phyloP scores from a whole-genome alignment of 1,140 invertebrate species.

The Heliothis virescens region DNA sequence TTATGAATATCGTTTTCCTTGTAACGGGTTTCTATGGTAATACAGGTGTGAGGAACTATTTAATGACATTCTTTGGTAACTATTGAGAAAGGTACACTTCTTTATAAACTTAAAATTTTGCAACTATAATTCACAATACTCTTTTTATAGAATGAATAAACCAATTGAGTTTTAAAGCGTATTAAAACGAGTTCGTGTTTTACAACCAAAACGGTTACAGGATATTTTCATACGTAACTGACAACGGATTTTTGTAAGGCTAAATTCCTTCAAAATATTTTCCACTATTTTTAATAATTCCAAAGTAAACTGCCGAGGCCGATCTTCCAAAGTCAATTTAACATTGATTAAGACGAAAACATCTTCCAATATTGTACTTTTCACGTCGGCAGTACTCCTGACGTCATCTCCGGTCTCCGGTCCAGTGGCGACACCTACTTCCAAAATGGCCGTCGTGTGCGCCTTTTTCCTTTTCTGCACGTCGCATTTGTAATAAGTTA shows the following conservation, averaged over 20 bases:
- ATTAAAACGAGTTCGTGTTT: too few relatives aligned
- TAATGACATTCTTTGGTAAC: too few relatives aligned
- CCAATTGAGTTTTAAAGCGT: too few relatives aligned
- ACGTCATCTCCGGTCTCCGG: conserved; percentile 42
- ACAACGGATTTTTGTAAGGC: too few relatives aligned
- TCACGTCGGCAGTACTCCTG: background rate
- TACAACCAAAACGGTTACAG: too few relatives aligned
- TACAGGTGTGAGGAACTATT: background rate
- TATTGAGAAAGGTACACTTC: too few relatives aligned
- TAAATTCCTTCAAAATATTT: too few relatives aligned
- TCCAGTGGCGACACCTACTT: conserved; percentile 29
- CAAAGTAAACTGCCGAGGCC: background rate
- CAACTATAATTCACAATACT: too few relatives aligned
- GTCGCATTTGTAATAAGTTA: conserved; percentile 7
- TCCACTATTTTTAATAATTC: background rate
- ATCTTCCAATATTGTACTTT: background rate
- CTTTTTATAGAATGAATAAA: too few relatives aligned
- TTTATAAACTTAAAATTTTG: too few relatives aligned
- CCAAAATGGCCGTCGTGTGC: background rate
- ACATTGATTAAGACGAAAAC: background rate
- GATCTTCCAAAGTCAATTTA: background rate
- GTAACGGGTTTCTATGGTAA: background rate
- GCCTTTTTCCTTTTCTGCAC: conserved; percentile 14
- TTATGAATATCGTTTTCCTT: conserved; percentile 3
- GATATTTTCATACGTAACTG: too few relatives aligned